Percentiles rank a stretch among this genome's conserved stretches.
Evolutionary conservation across 1,140 invertebrate species (phyloP).

Genomic region (Hyles euphorbiae): DNA sequence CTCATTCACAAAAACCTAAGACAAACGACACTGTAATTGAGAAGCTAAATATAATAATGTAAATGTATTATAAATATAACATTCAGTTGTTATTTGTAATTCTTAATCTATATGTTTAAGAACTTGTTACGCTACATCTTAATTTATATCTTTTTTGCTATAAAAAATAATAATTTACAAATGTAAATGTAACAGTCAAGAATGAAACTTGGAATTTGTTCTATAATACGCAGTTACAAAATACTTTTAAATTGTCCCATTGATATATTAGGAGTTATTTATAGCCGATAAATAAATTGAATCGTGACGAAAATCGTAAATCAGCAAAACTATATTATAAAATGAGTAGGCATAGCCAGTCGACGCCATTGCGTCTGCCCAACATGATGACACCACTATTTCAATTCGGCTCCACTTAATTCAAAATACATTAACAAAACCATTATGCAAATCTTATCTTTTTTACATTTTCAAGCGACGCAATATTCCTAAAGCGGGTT

Average conservation of each 20-base stretch:
- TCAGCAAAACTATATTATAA: constrained; percentile 14
- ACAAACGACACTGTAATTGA: background rate
- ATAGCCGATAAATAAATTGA: constrained; percentile 23
- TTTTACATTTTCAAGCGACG: constrained; percentile 13
- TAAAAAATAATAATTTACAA: too few species aligned
- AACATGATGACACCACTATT: constrained; percentile 30
- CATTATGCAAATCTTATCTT: constrained; percentile 33
- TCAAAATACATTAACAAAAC: constrained; percentile 32
- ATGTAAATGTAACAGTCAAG: too few species aligned
- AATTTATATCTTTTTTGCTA: too few species aligned
- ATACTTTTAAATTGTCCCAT: constrained; percentile 3
- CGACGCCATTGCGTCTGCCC: constrained; percentile 43
- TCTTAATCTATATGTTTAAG: too few species aligned
- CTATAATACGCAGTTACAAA: too few species aligned
- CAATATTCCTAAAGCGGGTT: constrained; percentile 11
- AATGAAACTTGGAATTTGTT: too few species aligned
- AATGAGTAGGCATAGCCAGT: constrained; percentile 22
- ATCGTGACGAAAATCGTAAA: constrained; percentile 23
- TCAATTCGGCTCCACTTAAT: constrained; percentile 27
- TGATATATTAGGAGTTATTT: constrained; percentile 15
- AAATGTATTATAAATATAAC: background rate
- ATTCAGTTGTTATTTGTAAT: background rate
- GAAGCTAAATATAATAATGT: background rate
- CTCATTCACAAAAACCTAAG: background rate
- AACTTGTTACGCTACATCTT: too few species aligned